A percentile compares a stretch with the other conserved stretches of the same genome.
phyloP scores from a whole-genome alignment of 2,113 vertebrate genomes.

The Trochalopteron elliotii region DNA sequence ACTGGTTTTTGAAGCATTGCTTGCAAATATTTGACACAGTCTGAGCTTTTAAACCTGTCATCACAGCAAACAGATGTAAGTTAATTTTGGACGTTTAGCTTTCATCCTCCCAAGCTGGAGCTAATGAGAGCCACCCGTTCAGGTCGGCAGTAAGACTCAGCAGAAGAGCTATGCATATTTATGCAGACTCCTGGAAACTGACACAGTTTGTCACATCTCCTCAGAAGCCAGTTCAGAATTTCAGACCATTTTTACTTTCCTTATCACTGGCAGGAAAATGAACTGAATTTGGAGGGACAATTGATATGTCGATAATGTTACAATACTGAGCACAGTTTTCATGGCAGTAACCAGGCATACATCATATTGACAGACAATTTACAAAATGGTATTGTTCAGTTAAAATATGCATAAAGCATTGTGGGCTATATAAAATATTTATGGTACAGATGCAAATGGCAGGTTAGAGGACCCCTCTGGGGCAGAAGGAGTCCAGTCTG shows the following conservation, averaged over 20 bases:
- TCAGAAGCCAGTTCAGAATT: background rate
- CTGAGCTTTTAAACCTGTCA: background rate
- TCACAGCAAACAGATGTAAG: background rate
- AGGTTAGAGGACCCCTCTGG: constrained; percentile 49
- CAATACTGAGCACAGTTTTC: background rate
- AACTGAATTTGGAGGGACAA: background rate
- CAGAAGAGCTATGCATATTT: constrained; percentile 17
- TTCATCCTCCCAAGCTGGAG: background rate
- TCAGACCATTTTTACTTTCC: background rate
- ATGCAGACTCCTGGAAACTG: background rate
- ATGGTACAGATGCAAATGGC: constrained; percentile 51
- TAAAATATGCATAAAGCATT: constrained; percentile 62
- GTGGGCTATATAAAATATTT: constrained; percentile 58
- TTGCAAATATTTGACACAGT: background rate
- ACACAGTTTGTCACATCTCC: background rate
- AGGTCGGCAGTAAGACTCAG: background rate
- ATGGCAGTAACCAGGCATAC: background rate
- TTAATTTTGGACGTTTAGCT: background rate
- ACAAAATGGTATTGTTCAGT: constrained; percentile 35
- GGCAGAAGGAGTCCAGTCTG: constrained; percentile 26
- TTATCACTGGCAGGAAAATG: background rate
- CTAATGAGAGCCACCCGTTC: background rate
- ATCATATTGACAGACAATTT: constrained; percentile 56
- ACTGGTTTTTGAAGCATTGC: background rate
- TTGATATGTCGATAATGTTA: constrained; percentile 1